These are phyloP conservation scores for Anabacerthia variegaticeps DNA, from an alignment of 2,797 vertebrate genomes.

Conservation along the genomic window DNA sequence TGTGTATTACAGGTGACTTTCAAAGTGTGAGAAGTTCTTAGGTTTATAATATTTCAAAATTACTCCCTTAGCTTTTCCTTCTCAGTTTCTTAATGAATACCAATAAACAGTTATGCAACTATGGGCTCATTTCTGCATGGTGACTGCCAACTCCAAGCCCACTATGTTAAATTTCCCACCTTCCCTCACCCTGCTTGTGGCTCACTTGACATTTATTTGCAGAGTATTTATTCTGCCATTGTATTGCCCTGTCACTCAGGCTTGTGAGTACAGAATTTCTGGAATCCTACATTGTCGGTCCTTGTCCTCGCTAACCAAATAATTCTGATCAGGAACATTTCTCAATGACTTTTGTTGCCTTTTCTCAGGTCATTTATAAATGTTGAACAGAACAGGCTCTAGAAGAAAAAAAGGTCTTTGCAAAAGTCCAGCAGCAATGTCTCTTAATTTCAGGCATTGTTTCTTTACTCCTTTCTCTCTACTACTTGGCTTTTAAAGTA, in stretches of 20 bases:
- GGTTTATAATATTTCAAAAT: neutral
- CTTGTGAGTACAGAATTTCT: neutral
- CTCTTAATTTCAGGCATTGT: neutral
- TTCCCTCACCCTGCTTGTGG: neutral
- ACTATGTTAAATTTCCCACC: neutral
- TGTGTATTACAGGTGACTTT: neutral
- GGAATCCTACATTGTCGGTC: accelerated
- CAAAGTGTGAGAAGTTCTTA: neutral
- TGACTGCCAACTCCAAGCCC: neutral
- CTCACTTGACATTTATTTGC: neutral
- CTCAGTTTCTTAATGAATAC: neutral
- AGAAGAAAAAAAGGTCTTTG: neutral
- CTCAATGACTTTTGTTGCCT: neutral
- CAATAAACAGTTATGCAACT: neutral
- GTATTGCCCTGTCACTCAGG: neutral
- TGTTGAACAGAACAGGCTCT: neutral
- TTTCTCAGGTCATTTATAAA: neutral
- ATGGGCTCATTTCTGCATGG: neutral
- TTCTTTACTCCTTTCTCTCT: neutral
- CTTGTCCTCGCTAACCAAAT: neutral
- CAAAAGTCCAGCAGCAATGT: neutral
- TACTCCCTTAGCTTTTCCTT: neutral
- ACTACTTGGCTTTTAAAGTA: neutral
- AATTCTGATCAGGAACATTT: neutral
- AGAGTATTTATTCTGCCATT: neutral